Evolutionary conservation across 2,888 invertebrate species (phyloP).

Genomic region (Scaeva pyrastri): DNA sequence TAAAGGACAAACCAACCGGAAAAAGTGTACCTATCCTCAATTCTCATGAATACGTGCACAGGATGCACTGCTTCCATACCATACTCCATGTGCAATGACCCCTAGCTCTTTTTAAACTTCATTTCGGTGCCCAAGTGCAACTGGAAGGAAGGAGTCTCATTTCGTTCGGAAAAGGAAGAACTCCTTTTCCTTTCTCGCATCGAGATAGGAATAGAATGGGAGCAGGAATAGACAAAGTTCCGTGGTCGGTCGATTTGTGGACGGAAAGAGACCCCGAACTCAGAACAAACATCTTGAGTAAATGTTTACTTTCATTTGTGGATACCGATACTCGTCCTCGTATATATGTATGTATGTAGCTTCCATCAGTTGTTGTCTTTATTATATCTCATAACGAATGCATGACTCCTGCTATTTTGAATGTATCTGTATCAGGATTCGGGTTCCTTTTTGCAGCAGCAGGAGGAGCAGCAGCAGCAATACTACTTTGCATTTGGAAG

Average conservation of each 20-base stretch:
- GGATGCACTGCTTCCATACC: background rate
- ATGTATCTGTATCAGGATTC: constrained; percentile 21
- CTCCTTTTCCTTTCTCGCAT: constrained; percentile 24
- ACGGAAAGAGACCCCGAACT: constrained; percentile 41
- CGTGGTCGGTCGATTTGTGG: constrained; percentile 50
- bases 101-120: constrained; percentile 56
- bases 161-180: constrained; percentile 23
- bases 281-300: constrained; percentile 74
- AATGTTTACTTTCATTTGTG: constrained; percentile 72
- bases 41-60: constrained; percentile 39
- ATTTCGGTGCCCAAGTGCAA: background rate
- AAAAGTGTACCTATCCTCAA: constrained; percentile 57
- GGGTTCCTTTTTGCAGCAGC: constrained; percentile 38
- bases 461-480: background rate
- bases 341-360: no score
- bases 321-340: constrained; percentile 57
- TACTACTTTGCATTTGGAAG: constrained; percentile 27
- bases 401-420: constrained; percentile 63
- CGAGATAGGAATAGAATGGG: constrained; percentile 2
- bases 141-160: background rate
- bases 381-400: constrained; percentile 72
- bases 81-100: constrained; percentile 66
- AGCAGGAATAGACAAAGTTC: constrained; percentile 35
- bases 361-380: constrained; percentile 62
- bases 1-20: constrained; percentile 82